Evolutionary conservation across 2,113 vertebrate genomes (phyloP).

Genomic region (Rynchops niger): DNA sequence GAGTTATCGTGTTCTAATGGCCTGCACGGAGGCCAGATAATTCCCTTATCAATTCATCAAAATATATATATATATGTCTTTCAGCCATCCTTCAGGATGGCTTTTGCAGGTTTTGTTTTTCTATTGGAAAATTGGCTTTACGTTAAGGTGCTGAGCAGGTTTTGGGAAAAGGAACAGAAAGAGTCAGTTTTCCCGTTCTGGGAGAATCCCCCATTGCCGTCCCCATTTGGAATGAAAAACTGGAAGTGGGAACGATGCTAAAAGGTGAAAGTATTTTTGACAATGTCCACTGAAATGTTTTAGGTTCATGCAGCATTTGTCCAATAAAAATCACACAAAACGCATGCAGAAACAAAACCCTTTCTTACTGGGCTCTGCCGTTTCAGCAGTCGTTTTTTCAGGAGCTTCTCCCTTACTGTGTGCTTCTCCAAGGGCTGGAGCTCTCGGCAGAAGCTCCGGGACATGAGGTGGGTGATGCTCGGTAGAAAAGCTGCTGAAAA

Average conservation of each 20-base stretch:
- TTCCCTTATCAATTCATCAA: not conserved
- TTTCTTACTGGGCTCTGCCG: not conserved
- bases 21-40: not conserved
- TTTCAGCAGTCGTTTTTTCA: not conserved
- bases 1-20: not conserved
- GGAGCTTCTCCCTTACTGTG: not conserved
- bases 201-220: not conserved
- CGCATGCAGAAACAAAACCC: not conserved
- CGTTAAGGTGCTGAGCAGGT: not conserved
- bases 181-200: not conserved
- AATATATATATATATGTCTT: not conserved
- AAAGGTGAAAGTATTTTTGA: not conserved
- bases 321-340: not conserved
- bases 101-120: not conserved
- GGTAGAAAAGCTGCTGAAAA: not conserved
- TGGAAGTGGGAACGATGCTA: not conserved
- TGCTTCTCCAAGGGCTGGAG: not conserved
- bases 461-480: not conserved
- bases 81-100: not conserved
- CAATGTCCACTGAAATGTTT: not conserved
- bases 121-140: not conserved
- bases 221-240: not conserved
- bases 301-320: not conserved
- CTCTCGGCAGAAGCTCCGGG: not conserved
- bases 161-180: not conserved